These are phyloP conservation scores for Silurus lanzhouensis DNA, from an alignment of 2,797 vertebrate species.

Conservation along the genomic window DNA sequence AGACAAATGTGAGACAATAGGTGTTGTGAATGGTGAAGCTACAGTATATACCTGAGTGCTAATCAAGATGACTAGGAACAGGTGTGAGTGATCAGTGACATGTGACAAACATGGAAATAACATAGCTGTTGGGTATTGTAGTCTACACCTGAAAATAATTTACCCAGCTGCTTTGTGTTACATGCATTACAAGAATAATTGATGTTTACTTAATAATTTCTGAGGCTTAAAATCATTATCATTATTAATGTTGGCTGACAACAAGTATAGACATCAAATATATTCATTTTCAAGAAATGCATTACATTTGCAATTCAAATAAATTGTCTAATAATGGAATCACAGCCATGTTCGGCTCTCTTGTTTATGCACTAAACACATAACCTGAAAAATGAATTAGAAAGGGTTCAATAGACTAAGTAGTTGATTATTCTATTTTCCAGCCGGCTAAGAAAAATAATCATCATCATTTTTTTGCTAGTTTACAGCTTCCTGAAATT, in stretches of 20 bases:
- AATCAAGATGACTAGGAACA: no score
- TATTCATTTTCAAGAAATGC: neutral
- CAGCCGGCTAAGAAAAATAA: neutral
- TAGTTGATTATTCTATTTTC: constrained; percentile 4
- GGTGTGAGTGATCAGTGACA: no score
- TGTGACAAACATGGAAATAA: no score
- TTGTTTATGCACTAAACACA: neutral
- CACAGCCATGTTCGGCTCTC: neutral
- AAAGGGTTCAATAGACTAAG: constrained; percentile 19
- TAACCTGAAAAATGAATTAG: constrained; percentile 14
- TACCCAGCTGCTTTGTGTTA: neutral
- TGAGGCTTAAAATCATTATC: neutral
- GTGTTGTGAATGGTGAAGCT: no score
- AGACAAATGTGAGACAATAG: no score
- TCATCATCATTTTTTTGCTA: neutral
- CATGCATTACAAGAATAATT: neutral
- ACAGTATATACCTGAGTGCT: no score
- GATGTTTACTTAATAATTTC: neutral
- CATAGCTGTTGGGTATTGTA: no score
- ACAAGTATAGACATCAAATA: neutral
- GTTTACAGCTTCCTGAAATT: neutral
- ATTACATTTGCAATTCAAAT: neutral
- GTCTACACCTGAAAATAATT: neutral
- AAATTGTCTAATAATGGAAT: neutral
- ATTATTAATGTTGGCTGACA: neutral